Percentiles rank a stretch among this genome's conserved stretches.
Conservation (phyloP, 2,888 invertebrate genomes). For the Cancer borealis region DNA sequence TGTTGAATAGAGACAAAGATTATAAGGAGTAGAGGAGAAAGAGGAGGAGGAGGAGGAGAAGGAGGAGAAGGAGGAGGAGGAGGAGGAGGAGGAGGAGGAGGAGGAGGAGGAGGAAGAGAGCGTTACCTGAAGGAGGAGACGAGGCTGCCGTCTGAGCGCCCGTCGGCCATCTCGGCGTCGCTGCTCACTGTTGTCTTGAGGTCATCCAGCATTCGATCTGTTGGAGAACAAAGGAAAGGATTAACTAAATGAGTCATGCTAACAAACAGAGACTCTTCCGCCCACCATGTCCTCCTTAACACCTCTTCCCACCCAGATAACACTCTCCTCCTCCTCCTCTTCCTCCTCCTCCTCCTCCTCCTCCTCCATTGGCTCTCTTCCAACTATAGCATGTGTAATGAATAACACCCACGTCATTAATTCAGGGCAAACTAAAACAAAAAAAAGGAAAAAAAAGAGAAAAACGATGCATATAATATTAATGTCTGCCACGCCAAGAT, state of each 20-base stretch:
- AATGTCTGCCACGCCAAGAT: too few species aligned
- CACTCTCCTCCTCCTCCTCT: neutral
- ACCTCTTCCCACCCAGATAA: neutral
- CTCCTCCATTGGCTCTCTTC: neutral
- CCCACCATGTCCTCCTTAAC: neutral
- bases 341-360: neutral
- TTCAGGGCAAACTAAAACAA: neutral
- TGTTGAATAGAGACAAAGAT: neutral
- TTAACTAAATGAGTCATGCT: neutral
- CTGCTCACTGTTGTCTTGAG: constrained; percentile 75
- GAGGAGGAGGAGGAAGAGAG: neutral
- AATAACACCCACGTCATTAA: neutral
- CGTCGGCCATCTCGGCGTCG: constrained; percentile 66
- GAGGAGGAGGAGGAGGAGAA: neutral
- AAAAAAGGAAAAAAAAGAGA: neutral
- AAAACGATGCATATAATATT: too few species aligned
- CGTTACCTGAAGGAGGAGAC: constrained; percentile 71
- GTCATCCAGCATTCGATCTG: constrained; percentile 77
- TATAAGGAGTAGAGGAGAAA: neutral
- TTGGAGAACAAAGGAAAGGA: neutral
- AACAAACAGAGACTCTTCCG: neutral
- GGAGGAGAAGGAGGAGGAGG: neutral
- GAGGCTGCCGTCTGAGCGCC: constrained; percentile 51
- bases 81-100: neutral
- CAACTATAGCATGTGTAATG: neutral